Percentiles rank a stretch among this genome's conserved stretches.
Evolutionary conservation across 2,113 vertebrate species (phyloP).

Genomic region (Steatornis caripensis): DNA sequence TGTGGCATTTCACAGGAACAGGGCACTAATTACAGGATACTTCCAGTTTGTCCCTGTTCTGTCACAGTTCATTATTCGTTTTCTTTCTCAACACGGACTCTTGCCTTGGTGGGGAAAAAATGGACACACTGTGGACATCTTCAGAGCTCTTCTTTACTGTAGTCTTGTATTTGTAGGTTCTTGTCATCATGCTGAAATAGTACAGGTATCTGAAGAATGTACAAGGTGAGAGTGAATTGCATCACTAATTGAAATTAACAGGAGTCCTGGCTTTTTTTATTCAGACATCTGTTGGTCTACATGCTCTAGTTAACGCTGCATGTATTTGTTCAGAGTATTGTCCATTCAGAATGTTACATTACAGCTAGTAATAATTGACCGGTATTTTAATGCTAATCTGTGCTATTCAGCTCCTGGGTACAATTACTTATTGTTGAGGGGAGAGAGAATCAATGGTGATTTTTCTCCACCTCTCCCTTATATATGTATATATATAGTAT

Average conservation of each 20-base stretch:
- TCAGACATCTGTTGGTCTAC: not conserved
- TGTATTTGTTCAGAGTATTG: not conserved
- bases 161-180: not conserved
- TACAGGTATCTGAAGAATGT: not conserved
- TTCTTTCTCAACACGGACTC: not conserved
- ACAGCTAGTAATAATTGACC: constrained; percentile 27
- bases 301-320: not conserved
- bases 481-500: too few relatives aligned
- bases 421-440: not conserved
- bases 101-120: not conserved
- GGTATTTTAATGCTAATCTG: constrained; percentile 45
- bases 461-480: not conserved
- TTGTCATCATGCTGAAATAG: not conserved
- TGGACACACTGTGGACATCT: fast-evolving
- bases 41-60: not conserved
- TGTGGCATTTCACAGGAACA: not conserved
- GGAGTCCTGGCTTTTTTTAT: not conserved
- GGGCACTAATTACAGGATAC: not conserved
- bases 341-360: constrained; percentile 7
- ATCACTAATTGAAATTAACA: constrained; percentile 6
- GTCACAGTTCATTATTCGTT: not conserved
- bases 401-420: not conserved
- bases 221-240: not conserved
- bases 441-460: not conserved
- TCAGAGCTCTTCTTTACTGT: not conserved